phyloP scores from a whole-genome alignment of 2,888 invertebrate genomes.

The Leptogaster cylindrica region DNA sequence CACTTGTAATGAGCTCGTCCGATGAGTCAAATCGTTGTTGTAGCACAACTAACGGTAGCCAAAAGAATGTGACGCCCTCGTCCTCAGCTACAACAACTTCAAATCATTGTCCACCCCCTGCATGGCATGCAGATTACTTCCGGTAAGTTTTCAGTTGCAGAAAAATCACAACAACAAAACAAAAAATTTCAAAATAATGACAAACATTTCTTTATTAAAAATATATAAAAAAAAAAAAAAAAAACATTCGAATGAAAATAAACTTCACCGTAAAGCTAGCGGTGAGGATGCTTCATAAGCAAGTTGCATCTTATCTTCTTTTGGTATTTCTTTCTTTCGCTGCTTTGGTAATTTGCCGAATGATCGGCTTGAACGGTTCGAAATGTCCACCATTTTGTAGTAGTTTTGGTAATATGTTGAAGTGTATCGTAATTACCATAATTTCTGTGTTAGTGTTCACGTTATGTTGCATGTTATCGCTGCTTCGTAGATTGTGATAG shows the following conservation, averaged over 20 bases:
- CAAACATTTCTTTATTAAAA: too few species aligned
- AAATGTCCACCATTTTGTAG: too few species aligned
- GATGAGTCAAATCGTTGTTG: conserved; percentile 61
- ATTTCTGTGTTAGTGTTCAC: too few species aligned
- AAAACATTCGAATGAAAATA: conserved; percentile 13
- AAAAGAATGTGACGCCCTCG: conserved; percentile 51
- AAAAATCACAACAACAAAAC: too few species aligned
- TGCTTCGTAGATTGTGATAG: too few species aligned
- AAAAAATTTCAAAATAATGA: too few species aligned
- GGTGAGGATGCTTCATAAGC: conserved; percentile 24
- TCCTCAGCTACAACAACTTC: conserved; percentile 59
- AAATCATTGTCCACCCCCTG: conserved; percentile 59
- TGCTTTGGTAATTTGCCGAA: conserved; percentile 33
- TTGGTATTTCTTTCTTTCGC: conserved; percentile 28
- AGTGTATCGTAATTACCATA: too few species aligned
- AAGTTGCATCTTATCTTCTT: conserved; percentile 35
- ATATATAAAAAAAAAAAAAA: too few species aligned
- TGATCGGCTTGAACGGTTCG: too few species aligned
- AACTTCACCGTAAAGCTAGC: conserved; percentile 4
- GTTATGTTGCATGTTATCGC: too few species aligned
- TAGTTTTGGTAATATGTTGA: too few species aligned
- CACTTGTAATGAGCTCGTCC: conserved; percentile 62
- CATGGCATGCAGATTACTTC: conserved; percentile 71
- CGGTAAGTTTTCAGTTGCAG: conserved; percentile 64
- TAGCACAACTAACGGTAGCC: conserved; percentile 49